phyloP scores from a whole-genome alignment of 2,797 vertebrate species.

The Acanthornis magna region DNA sequence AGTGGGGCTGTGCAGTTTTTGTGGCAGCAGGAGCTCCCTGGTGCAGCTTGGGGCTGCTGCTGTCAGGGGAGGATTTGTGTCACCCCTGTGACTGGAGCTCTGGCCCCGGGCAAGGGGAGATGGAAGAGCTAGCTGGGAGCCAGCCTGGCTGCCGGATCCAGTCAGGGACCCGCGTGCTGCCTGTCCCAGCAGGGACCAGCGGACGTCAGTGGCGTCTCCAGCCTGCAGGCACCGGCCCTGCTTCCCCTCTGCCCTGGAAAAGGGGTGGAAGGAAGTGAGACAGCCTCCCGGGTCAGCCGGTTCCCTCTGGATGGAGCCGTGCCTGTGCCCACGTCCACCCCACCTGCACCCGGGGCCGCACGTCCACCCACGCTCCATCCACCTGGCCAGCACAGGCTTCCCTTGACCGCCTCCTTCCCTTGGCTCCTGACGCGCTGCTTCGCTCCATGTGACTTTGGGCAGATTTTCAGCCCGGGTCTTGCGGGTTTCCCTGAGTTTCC shows the following conservation, averaged over 20 bases:
- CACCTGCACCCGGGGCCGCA: not conserved
- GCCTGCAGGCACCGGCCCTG: not conserved
- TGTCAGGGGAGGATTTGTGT: not conserved
- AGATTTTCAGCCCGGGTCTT: not conserved
- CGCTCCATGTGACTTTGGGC: fast-evolving
- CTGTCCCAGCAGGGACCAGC: not conserved
- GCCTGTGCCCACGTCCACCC: not conserved
- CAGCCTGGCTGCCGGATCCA: not conserved
- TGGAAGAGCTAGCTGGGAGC: not conserved
- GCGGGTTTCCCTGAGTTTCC: not conserved
- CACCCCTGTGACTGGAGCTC: fast-evolving
- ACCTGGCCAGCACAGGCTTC: fast-evolving
- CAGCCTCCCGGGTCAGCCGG: not conserved
- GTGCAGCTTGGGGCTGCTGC: not conserved
- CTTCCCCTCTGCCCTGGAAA: conserved; percentile 42
- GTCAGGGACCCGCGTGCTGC: not conserved
- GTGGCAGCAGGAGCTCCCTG: not conserved
- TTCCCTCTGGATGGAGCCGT: not conserved
- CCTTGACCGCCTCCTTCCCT: not conserved
- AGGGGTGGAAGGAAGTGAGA: conserved; percentile 31
- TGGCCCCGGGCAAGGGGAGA: not conserved
- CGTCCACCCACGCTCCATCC: not conserved
- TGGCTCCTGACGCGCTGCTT: not conserved
- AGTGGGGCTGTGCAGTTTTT: not conserved
- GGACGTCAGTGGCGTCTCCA: not conserved